Conservation (phyloP, 1,140 invertebrate species). For the Berghia stephanieae region DNA sequence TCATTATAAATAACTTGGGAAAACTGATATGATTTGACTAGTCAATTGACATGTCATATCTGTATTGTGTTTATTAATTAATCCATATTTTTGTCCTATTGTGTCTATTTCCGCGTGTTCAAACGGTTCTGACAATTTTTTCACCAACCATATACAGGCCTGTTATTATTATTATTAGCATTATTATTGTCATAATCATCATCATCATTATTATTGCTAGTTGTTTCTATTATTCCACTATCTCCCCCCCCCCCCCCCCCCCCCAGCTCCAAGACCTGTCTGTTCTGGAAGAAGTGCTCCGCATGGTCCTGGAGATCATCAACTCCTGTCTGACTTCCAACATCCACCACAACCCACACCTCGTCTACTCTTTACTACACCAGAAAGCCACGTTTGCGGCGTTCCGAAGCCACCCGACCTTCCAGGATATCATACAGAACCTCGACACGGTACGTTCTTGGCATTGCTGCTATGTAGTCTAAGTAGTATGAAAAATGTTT, state of each 20-base stretch:
- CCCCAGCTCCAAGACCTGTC: conserved; percentile 76
- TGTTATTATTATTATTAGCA: too few relatives aligned
- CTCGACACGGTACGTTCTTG: conserved; percentile 84
- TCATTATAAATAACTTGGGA: too few relatives aligned
- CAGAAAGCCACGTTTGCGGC: conserved; percentile 90
- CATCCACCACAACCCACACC: conserved; percentile 89
- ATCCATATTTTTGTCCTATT: too few relatives aligned
- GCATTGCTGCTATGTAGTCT: not conserved
- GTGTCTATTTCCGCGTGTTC: too few relatives aligned
- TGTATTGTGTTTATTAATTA: too few relatives aligned
- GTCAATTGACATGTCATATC: too few relatives aligned
- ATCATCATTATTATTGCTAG: not conserved
- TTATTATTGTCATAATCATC: not conserved
- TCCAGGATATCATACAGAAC: conserved; percentile 96
- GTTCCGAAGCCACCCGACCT: conserved; percentile 86
- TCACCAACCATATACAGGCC: too few relatives aligned
- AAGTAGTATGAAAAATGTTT: too few relatives aligned
- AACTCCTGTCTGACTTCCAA: conserved; percentile 92
- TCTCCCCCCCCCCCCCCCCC: too few relatives aligned
- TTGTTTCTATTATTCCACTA: too few relatives aligned
- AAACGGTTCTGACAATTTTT: too few relatives aligned
- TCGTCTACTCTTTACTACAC: conserved; percentile 95
- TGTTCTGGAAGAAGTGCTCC: conserved; percentile 95
- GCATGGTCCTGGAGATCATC: conserved; percentile 92
- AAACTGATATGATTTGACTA: too few relatives aligned